Evolutionary conservation across 2,113 vertebrate genomes (phyloP).

Genomic region (Labeo rohita): DNA sequence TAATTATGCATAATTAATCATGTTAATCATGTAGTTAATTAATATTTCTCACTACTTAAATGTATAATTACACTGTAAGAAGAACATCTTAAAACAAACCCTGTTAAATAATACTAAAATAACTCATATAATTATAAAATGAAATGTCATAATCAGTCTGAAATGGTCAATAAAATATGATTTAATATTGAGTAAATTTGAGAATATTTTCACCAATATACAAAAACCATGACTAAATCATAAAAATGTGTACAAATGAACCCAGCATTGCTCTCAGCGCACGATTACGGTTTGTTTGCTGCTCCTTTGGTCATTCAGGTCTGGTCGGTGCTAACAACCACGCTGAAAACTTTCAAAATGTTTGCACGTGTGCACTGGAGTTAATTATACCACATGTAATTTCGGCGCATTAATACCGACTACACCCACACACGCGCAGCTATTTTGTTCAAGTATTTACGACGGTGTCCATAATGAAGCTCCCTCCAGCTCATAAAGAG

Average conservation of each 20-base stretch:
- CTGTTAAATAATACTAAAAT: too few species aligned
- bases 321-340: constrained; percentile 37
- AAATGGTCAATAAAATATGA: neutral
- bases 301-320: constrained; percentile 46
- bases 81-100: too few species aligned
- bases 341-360: neutral
- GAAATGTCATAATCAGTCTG: neutral
- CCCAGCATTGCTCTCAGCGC: constrained; percentile 5
- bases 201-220: neutral
- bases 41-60: too few species aligned
- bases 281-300: constrained; percentile 62
- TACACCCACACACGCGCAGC: constrained; percentile 26
- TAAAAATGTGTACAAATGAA: neutral
- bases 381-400: constrained; percentile 25
- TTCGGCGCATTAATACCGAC: neutral
- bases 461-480: constrained; percentile 38
- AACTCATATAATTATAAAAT: too few species aligned
- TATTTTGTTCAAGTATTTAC: constrained; percentile 39
- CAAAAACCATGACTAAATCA: neutral
- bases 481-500: constrained; percentile 52
- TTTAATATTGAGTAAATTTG: neutral
- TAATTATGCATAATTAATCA: too few species aligned
- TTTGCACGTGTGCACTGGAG: constrained; percentile 2
- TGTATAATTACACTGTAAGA: too few species aligned
- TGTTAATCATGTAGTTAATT: too few species aligned